Evolutionary conservation across 2,113 vertebrate species (phyloP), one percentile per base, ranked within the genome.

Genomic region (Erythrocebus patas): DNA sequence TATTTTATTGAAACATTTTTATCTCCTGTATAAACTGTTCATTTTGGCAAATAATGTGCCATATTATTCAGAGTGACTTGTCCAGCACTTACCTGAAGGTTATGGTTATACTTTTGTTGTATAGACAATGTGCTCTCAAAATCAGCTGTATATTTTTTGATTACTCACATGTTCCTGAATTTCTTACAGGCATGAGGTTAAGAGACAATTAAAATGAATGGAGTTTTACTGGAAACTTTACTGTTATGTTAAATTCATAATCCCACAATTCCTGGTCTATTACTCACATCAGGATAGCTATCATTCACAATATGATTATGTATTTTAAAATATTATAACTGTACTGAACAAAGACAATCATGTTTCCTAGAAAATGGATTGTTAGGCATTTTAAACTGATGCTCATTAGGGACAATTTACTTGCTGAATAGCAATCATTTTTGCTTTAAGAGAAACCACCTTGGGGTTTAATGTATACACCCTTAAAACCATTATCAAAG

Each of bases 291-390:
- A 87, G 76, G 38, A 79, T n/a, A 81, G 20, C 40, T 95, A 70
- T 70, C 45, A 85, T 55, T 91, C 85, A 95, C 30, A 96, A 66
- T 68, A 76, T 38, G 27, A 94, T 76, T 86, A 52, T 52, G 30
- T 64, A 91, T 82, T 95, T 94, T 97, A 82, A 84, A 95, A 94
- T 86, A 61, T 40, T 30, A 25, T 68, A 72, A 57, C 48, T 94
- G 0, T 75, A 72, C 68, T 92, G 32, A 75, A 59, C 14, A 96
- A 81, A 89, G 83, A 30, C 72, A 95, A 85, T 76, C 93, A 72
- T 40, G 73, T 85, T 92, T 92, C 89, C 32, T 79, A 86, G 35
- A 90, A 93, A 95, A 86, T 45, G 8, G 40, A n/a, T 79, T 89
- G 35, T 35, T 90, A 75, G 68, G 52, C 9, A 70, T 84, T 93